phyloP scores from a whole-genome alignment of 2,113 vertebrate species.

The Aldabrachelys gigantea region DNA sequence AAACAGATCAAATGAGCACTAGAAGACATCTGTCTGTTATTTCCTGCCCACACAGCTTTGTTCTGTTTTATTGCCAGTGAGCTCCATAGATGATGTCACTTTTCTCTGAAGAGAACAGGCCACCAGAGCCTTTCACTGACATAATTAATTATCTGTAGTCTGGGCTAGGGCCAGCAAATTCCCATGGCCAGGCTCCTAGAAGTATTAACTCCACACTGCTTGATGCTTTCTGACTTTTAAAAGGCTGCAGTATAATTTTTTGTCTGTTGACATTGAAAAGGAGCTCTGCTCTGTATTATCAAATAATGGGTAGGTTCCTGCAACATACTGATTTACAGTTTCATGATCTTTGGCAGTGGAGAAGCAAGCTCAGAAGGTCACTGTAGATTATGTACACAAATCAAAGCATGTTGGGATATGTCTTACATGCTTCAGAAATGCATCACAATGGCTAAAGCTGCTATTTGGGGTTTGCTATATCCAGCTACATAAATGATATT shows the following conservation, averaged over 20 bases:
- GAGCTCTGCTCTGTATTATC: conserved; percentile 61
- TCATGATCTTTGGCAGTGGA: conserved; percentile 39
- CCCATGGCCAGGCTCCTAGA: conserved; percentile 71
- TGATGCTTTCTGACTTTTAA: conserved; percentile 72
- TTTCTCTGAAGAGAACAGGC: conserved; percentile 82
- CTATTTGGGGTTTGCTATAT: conserved; percentile 21
- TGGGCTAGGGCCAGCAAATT: conserved; percentile 80
- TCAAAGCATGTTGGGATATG: conserved; percentile 54
- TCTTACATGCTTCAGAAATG: conserved; percentile 52
- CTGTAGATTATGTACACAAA: conserved; percentile 36
- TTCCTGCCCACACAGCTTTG: conserved; percentile 82
- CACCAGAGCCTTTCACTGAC: conserved; percentile 83
- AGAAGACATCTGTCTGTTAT: conserved; percentile 84
- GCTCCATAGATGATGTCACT: conserved; percentile 83
- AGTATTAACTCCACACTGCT: conserved; percentile 78
- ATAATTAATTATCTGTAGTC: conserved; percentile 87
- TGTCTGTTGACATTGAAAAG: conserved; percentile 63
- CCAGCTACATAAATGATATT: conserved; percentile 11
- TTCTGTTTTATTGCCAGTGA: conserved; percentile 82
- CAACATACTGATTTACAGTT: conserved; percentile 50
- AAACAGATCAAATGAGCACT: conserved; percentile 80
- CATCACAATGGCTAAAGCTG: conserved; percentile 40
- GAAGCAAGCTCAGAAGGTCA: conserved; percentile 49
- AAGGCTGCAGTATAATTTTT: conserved; percentile 50
- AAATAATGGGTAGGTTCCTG: conserved; percentile 39